Evolutionary conservation across 2,797 vertebrate species (phyloP).

Genomic region (Eulemur mongoz): DNA sequence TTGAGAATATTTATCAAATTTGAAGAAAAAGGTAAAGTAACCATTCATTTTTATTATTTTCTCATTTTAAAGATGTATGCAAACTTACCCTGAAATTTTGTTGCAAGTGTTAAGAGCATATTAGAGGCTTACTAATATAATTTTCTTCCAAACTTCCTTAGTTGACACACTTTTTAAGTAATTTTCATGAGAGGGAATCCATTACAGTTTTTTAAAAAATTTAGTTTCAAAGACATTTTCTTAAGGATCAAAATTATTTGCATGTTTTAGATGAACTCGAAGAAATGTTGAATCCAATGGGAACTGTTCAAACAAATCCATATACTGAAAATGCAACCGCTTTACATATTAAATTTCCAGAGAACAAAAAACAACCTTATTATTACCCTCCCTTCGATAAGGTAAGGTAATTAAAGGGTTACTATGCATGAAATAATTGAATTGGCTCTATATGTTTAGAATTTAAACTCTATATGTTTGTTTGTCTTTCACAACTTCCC

Average conservation of each 20-base stretch:
- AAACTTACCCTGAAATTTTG: conserved; percentile 32
- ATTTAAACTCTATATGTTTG: not conserved
- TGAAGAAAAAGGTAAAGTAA: not conserved
- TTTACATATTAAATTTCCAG: conserved; percentile 93
- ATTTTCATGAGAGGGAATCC: not conserved
- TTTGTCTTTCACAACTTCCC: not conserved
- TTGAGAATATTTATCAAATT: not conserved
- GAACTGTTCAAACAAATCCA: conserved; percentile 97
- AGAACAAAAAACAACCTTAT: conserved; percentile 90
- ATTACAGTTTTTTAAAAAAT: conserved; percentile 9
- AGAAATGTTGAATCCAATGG: conserved; percentile 99
- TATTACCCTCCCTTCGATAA: conserved; percentile 98
- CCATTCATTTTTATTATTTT: conserved; percentile 27
- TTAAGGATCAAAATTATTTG: conserved; percentile 55
- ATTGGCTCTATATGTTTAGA: not conserved
- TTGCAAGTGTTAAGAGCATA: conserved; percentile 17
- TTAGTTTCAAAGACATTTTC: not conserved
- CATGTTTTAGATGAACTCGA: conserved; percentile 96
- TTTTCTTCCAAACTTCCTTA: not conserved
- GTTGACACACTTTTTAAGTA: not conserved
- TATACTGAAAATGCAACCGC: conserved; percentile 97
- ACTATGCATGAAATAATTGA: not conserved
- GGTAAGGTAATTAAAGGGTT: conserved; percentile 84
- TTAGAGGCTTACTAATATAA: not conserved
- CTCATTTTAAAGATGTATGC: not conserved